Evolutionary conservation across 37 sponge, comb jelly and placozoan species (phyloP).

Genomic region (Cladorhizidae sp.): DNA sequence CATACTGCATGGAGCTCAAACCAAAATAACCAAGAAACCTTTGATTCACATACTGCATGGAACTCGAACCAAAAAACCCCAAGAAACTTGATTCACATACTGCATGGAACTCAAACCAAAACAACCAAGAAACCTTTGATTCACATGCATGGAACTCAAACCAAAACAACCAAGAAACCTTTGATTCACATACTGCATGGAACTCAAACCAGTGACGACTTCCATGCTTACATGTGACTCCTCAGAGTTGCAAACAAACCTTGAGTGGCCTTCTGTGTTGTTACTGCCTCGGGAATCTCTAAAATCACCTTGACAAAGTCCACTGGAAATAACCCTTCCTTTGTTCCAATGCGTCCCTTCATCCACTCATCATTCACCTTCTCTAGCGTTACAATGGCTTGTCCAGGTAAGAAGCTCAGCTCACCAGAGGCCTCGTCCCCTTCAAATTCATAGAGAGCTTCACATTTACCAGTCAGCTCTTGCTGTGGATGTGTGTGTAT

Average conservation of each 20-base stretch:
- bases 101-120: too few relatives aligned
- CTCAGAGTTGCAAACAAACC: not conserved
- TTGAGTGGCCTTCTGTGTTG: not conserved
- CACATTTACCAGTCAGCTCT: constrained; percentile 48
- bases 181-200: too few relatives aligned
- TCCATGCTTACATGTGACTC: not conserved
- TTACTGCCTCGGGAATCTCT: constrained; percentile 57
- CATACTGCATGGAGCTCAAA: too few relatives aligned
- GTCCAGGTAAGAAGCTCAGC: constrained; percentile 63
- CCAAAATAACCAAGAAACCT: too few relatives aligned
- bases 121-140: too few relatives aligned
- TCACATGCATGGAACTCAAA: too few relatives aligned
- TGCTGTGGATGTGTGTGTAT: not conserved
- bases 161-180: too few relatives aligned
- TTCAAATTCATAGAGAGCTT: constrained; percentile 51
- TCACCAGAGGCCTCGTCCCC: constrained; percentile 56
- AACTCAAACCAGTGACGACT: too few relatives aligned
- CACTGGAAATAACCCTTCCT: constrained; percentile 81
- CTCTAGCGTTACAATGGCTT: constrained; percentile 52
- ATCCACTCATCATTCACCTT: constrained; percentile 88
- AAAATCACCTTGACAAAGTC: constrained; percentile 73
- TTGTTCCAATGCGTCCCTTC: constrained; percentile 46
- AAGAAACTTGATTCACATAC: too few relatives aligned
- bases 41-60: too few relatives aligned
- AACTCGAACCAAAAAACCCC: too few relatives aligned